These are phyloP conservation scores for Tautogolabrus adspersus DNA, from an alignment of 2,113 vertebrate species.

Conservation along the genomic window DNA sequence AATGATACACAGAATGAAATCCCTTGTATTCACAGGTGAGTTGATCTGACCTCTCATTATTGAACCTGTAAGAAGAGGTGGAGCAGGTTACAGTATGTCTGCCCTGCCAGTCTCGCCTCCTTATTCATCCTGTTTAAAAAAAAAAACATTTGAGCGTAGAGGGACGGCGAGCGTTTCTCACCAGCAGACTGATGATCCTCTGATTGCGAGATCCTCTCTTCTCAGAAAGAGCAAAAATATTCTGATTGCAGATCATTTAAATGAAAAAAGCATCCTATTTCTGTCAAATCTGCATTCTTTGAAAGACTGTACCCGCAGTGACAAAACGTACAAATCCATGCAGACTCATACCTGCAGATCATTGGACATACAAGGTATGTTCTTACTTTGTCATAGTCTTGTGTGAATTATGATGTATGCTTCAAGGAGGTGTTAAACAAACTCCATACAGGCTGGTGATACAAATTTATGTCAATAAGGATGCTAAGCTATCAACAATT, in stretches of 20 bases:
- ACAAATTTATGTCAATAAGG: no score
- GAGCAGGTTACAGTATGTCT: not conserved
- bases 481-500: no score
- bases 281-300: not conserved
- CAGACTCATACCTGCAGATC: no score
- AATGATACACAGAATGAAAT: not conserved
- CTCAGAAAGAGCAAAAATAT: conserved; percentile 6
- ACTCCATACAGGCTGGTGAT: no score
- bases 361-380: no score
- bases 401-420: no score
- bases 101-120: not conserved
- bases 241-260: conserved; percentile 33
- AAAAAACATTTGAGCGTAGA: not conserved
- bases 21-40: conserved; percentile 1
- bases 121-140: not conserved
- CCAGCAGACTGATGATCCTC: conserved; percentile 12
- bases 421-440: no score
- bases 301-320: not conserved
- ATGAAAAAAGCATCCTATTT: not conserved
- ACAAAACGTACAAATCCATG: no score
- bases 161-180: conserved; percentile 6
- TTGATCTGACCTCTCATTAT: conserved; percentile 10
- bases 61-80: not conserved
- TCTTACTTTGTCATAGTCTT: no score
- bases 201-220: conserved; percentile 29